Evolutionary conservation across 2,113 vertebrate genomes (phyloP).

Genomic region (Morphnarchus princeps): DNA sequence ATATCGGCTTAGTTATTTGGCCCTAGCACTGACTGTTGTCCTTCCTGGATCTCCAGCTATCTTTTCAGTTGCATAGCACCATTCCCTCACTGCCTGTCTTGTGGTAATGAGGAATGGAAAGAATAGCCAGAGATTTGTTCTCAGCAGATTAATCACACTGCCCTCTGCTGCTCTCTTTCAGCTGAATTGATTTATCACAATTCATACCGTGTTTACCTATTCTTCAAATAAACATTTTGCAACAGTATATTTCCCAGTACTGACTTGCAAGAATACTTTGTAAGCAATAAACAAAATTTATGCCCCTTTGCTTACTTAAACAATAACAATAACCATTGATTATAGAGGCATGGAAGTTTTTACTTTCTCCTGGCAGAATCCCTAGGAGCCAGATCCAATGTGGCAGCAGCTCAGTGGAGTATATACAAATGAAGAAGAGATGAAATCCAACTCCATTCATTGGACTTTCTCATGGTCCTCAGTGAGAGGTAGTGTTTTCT

Average conservation of each 20-base stretch:
- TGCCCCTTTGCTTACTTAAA: neutral
- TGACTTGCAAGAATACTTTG: neutral
- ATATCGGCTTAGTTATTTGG: neutral
- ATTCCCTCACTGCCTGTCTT: neutral
- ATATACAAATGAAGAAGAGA: neutral
- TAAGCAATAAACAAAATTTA: neutral
- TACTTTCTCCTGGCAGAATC: neutral
- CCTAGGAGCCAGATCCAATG: neutral
- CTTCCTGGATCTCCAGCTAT: neutral
- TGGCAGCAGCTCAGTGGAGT: neutral
- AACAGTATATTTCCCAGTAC: neutral
- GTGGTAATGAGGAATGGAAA: neutral
- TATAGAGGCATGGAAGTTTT: neutral
- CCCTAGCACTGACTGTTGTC: neutral
- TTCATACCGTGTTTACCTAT: neutral
- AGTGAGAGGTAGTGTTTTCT: neutral
- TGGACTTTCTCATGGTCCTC: neutral
- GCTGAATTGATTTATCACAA: neutral
- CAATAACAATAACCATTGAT: neutral
- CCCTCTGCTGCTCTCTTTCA: slow-evolving; percentile 22
- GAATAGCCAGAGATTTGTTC: neutral
- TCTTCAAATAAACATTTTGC: neutral
- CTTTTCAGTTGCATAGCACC: neutral
- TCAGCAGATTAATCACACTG: slow-evolving; percentile 15
- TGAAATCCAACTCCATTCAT: neutral